Percentiles rank a stretch among this genome's conserved stretches.
Evolutionary conservation across 1,140 invertebrate species (phyloP).

Genomic region (Oncopeltus fasciatus): DNA sequence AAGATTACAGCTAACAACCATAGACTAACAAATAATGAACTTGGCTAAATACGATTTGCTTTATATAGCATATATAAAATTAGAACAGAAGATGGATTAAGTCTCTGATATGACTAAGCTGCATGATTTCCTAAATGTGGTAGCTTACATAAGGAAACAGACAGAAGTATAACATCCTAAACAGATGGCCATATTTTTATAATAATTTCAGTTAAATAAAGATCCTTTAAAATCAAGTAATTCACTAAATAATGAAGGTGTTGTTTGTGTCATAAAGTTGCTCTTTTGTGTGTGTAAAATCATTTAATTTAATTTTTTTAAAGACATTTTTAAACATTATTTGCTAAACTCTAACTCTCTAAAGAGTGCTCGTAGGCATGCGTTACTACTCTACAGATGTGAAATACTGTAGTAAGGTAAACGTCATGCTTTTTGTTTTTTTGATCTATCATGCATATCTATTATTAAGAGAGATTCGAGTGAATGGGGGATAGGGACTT

Average conservation of each 20-base stretch:
- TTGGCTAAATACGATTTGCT: no score
- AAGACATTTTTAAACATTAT: not conserved
- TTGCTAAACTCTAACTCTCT: slow-evolving; percentile 10
- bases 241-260: slow-evolving; percentile 1
- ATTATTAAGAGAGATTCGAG: slow-evolving; percentile 7
- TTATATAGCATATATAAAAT: no score
- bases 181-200: not conserved
- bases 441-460: slow-evolving; percentile 10
- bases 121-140: no score
- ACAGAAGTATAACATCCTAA: no score
- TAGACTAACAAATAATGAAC: no score
- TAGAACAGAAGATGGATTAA: no score
- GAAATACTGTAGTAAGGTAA: slow-evolving; percentile 23
- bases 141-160: no score
- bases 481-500: slow-evolving; percentile 38
- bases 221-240: not conserved
- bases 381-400: slow-evolving; percentile 20
- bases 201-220: not conserved
- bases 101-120: no score
- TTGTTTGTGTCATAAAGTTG: slow-evolving; percentile 3
- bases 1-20: no score
- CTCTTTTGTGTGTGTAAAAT: not conserved
- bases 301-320: not conserved
- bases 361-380: slow-evolving; percentile 15
- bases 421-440: slow-evolving; percentile 23